Evolutionary conservation across 2,113 vertebrate genomes (phyloP).

Genomic region (Heterotis niloticus): DNA sequence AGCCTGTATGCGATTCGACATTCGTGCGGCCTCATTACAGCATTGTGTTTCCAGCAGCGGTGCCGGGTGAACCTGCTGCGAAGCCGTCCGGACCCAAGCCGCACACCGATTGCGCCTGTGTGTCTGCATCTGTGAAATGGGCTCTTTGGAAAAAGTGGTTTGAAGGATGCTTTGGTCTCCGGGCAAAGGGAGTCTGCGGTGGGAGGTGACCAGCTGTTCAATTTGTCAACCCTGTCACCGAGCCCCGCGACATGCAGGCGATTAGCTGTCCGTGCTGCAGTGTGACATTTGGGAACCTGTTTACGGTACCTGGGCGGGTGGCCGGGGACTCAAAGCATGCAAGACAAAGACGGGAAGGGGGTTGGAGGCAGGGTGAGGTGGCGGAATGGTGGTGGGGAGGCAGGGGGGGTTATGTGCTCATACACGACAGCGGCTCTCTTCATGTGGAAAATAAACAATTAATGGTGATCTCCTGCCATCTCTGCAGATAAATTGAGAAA

Average conservation of each 20-base stretch:
- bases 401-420: not conserved
- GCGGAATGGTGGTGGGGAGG: not conserved
- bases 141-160: too few relatives aligned
- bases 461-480: slow-evolving; percentile 10
- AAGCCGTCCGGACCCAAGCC: too few relatives aligned
- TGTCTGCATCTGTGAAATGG: too few relatives aligned
- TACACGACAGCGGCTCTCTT: not conserved
- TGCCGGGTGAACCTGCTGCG: too few relatives aligned
- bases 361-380: not conserved
- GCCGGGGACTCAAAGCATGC: not conserved
- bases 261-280: not conserved
- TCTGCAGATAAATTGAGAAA: not conserved
- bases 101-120: too few relatives aligned
- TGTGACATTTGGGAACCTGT: not conserved
- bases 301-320: not conserved
- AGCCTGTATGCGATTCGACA: too few relatives aligned
- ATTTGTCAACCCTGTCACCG: not conserved
- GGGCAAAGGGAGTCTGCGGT: too few relatives aligned
- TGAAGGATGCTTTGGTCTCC: too few relatives aligned
- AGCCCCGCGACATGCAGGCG: not conserved
- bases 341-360: not conserved
- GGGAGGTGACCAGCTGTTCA: not conserved
- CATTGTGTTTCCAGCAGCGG: too few relatives aligned
- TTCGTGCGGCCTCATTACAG: too few relatives aligned
- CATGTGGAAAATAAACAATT: slow-evolving; percentile 22